Base-by-base conservation (phyloP, 2,797 vertebrate species). In the Psittacula echo region DNA sequence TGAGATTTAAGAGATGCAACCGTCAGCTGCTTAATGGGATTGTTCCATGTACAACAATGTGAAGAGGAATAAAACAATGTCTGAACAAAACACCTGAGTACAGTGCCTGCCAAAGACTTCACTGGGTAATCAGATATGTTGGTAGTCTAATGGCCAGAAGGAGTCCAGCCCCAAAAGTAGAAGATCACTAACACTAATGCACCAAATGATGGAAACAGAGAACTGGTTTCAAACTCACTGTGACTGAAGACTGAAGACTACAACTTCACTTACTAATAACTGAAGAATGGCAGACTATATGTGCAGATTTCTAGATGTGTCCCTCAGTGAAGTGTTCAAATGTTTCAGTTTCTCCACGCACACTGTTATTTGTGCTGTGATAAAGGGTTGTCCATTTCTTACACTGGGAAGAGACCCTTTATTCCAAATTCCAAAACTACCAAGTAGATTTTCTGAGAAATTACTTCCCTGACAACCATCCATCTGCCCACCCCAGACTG, bases 361-460 rank as follows among this genome's bases (percentile, higher is more conserved):
- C 15, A 30, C 19, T 41, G 18, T 3, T 61, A 13, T 24, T 78
- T 65, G 21, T 65, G n/a, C 18, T 51, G 26, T 41, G 34, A 70
- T 32, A 76, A 87, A 41, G 2, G 5, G 4, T 26, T 51, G 30
- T 20, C 87, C 1, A 16, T 74, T 80, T 71, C 32, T 62, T 20
- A 72, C 11, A 11, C 1, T 9, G 7, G 8, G 4, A 87, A 65
- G 5, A 64, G 20, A 51, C 0, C 1, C 3, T 22, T 62, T 30
- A 65, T 66, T 68, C 39, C 19, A 75, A 56, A 80, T 48, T 68
- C 37, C 8, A 45, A 42, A 87, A 70, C 21, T 6, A 50, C 7
- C 11, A 68, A 48, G 24, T 10, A 84, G 42, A 68, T 85, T 75
- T 72, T 72, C 53, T 61, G 12, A n/a, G 34, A 72, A 68, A 89